Evolutionary conservation across 2,113 vertebrate genomes (phyloP).

Genomic region (Bothrops jararaca): DNA sequence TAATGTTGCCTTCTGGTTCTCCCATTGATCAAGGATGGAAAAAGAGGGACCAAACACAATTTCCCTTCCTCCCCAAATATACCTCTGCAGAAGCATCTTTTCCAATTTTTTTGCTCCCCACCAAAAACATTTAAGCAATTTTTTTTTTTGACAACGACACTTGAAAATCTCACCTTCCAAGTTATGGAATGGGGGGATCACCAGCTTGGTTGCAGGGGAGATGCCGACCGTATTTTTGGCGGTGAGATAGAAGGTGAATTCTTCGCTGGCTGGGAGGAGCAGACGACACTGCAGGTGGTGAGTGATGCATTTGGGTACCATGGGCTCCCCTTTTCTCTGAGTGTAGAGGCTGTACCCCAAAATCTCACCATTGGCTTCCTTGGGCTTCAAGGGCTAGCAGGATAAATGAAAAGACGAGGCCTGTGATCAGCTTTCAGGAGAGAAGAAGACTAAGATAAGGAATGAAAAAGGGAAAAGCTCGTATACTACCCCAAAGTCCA

Average conservation of each 20-base stretch:
- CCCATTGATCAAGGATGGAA: no score
- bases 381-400: constrained; percentile 17
- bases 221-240: constrained; percentile 4
- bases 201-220: constrained; percentile 16
- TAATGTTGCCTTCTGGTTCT: no score
- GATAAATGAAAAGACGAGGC: background rate
- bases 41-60: no score
- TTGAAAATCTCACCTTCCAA: constrained; percentile 7
- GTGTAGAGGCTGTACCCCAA: constrained; percentile 29
- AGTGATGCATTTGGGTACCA: background rate
- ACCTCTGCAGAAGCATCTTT: background rate
- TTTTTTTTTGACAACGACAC: background rate
- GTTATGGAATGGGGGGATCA: background rate
- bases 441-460: background rate
- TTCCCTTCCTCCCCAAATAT: no score
- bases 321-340: background rate
- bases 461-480: background rate
- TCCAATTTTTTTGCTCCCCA: background rate
- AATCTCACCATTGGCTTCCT: constrained; percentile 31
- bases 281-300: background rate
- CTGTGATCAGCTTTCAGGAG: background rate
- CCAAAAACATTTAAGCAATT: background rate
- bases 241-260: background rate
- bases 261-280: background rate
- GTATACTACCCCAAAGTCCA: background rate